phyloP scores from a whole-genome alignment of 2,113 vertebrate genomes.

The Silurus glanis region DNA sequence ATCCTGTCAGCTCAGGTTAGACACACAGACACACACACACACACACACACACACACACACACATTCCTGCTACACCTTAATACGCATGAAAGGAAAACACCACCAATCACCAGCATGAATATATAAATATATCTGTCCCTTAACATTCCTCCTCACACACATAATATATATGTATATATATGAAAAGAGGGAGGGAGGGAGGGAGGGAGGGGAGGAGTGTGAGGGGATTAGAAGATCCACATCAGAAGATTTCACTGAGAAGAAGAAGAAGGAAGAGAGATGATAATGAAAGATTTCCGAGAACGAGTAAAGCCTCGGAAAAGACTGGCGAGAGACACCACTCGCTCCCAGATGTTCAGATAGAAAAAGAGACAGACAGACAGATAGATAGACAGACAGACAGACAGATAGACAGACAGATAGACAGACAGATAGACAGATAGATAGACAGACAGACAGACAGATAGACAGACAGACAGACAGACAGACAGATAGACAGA shows the following conservation, averaged over 20 bases:
- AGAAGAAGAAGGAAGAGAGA: not conserved
- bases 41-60: not conserved
- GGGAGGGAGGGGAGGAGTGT: not conserved
- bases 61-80: not conserved
- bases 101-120: not conserved
- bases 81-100: not conserved
- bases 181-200: not conserved
- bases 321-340: constrained; percentile 20
- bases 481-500: too few species aligned
- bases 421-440: not conserved
- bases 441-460: too few species aligned
- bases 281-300: constrained; percentile 15
- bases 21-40: not conserved
- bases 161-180: not conserved
- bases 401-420: constrained; percentile 8
- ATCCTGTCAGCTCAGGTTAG: not conserved
- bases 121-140: too few species aligned
- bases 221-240: not conserved
- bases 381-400: not conserved
- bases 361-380: not conserved
- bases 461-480: too few species aligned
- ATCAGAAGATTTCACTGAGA: not conserved
- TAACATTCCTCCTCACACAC: not conserved
- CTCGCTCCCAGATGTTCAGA: not conserved
- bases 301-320: constrained; percentile 7